phyloP scores from a whole-genome alignment of 2,113 vertebrate genomes.

The Acrocephalus arundinaceus region DNA sequence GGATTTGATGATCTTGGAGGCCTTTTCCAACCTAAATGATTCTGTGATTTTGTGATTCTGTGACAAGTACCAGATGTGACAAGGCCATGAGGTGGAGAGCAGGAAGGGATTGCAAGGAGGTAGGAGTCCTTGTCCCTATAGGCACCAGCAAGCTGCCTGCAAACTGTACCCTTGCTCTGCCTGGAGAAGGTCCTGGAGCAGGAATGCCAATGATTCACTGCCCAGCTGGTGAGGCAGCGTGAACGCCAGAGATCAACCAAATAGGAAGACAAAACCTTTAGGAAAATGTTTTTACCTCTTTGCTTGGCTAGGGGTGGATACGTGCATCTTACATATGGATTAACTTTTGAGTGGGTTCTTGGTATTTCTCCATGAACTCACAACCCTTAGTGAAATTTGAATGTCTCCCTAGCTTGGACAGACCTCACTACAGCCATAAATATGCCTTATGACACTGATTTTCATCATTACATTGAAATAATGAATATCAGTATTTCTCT shows the following conservation, averaged over 20 bases:
- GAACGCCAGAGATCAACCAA: neutral
- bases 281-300: neutral
- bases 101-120: neutral
- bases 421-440: neutral
- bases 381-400: neutral
- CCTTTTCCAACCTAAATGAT: neutral
- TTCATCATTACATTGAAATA: neutral
- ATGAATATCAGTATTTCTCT: neutral
- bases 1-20: neutral
- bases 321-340: neutral
- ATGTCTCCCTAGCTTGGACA: neutral
- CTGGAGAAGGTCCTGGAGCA: neutral
- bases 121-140: neutral
- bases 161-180: too few species aligned
- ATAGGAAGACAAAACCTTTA: neutral
- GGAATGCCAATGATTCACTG: neutral
- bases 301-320: neutral
- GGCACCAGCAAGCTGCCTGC: neutral
- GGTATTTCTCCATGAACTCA: rapidly evolving
- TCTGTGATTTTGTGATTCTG: neutral
- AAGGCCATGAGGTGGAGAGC: neutral
- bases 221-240: rapidly evolving
- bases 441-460: neutral
- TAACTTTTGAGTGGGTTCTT: neutral
- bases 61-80: neutral